phyloP scores from a whole-genome alignment of 2,797 vertebrate species.

The Catamblyrhynchus diadema region DNA sequence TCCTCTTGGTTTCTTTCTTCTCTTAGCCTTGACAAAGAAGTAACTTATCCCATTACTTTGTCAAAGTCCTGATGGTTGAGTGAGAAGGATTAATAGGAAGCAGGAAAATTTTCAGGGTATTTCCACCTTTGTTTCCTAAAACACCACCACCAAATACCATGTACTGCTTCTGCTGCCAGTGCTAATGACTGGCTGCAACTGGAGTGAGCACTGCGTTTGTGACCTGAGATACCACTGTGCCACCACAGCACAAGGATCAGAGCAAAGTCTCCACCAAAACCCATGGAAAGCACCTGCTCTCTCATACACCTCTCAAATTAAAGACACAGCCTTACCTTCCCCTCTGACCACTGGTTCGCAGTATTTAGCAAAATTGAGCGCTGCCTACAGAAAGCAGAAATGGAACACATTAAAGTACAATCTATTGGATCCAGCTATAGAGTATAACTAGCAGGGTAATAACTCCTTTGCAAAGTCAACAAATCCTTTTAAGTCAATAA shows the following conservation, averaged over 20 bases:
- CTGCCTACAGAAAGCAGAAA: conserved; percentile 79
- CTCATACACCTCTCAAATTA: not conserved
- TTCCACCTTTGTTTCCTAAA: not conserved
- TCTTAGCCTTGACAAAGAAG: not conserved
- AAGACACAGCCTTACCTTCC: conserved; percentile 82
- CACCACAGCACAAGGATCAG: not conserved
- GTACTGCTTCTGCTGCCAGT: not conserved
- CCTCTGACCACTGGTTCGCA: conserved; percentile 90
- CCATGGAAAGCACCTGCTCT: not conserved
- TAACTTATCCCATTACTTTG: not conserved
- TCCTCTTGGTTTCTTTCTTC: not conserved
- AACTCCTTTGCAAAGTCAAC: not conserved
- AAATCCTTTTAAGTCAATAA: not conserved
- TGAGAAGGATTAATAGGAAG: not conserved
- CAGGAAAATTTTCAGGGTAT: not conserved
- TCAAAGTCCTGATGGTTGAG: not conserved
- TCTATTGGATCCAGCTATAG: not conserved
- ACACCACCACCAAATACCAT: not conserved
- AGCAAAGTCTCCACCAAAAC: not conserved
- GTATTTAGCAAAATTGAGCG: conserved; percentile 93
- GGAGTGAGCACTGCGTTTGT: not conserved
- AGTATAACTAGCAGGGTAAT: not conserved
- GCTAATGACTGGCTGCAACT: not conserved
- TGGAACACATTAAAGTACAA: not conserved
- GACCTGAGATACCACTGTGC: not conserved